These are phyloP conservation scores for Babylonia areolata DNA, from an alignment of 1,140 invertebrate genomes.

Conservation along the genomic window DNA sequence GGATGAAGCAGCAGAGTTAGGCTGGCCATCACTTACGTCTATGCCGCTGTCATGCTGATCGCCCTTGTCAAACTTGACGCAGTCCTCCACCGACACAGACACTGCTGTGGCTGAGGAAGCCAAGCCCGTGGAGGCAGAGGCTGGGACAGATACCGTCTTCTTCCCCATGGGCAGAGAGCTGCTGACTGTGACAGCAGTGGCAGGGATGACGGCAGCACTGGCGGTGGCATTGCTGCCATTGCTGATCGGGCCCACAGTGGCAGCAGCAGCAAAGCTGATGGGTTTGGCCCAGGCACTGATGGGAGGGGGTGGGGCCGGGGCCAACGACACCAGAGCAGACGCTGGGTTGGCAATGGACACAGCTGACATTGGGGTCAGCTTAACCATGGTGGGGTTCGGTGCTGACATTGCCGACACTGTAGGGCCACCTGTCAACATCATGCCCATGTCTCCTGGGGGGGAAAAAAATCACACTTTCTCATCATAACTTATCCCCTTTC, in stretches of 20 bases:
- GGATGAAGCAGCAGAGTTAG: constrained; percentile 76
- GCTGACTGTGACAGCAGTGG: constrained; percentile 12
- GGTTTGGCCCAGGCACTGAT: constrained; percentile 92
- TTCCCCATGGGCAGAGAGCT: background rate
- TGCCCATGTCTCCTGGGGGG: background rate
- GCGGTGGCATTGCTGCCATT: background rate
- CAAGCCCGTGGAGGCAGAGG: constrained; percentile 18
- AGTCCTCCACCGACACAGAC: constrained; percentile 42
- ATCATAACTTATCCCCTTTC: too few relatives aligned
- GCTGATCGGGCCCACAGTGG: constrained; percentile 41
- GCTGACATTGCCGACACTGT: background rate
- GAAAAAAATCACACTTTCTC: background rate
- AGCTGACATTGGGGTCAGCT: background rate
- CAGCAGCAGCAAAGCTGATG: constrained; percentile 77
- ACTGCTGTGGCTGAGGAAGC: constrained; percentile 36
- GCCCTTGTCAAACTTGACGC: constrained; percentile 68
- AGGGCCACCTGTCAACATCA: background rate
- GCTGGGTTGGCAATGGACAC: background rate
- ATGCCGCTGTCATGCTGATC: constrained; percentile 79
- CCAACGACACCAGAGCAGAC: constrained; percentile 40
- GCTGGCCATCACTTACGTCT: constrained; percentile 77
- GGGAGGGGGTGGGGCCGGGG: constrained; percentile 81
- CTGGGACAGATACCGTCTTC: background rate
- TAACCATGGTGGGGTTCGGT: background rate
- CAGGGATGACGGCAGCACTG: background rate